A percentile compares a stretch with the other conserved stretches of the same genome.
Evolutionary conservation across 2,888 invertebrate genomes (phyloP).

Genomic region (Brachyopa scutellaris): DNA sequence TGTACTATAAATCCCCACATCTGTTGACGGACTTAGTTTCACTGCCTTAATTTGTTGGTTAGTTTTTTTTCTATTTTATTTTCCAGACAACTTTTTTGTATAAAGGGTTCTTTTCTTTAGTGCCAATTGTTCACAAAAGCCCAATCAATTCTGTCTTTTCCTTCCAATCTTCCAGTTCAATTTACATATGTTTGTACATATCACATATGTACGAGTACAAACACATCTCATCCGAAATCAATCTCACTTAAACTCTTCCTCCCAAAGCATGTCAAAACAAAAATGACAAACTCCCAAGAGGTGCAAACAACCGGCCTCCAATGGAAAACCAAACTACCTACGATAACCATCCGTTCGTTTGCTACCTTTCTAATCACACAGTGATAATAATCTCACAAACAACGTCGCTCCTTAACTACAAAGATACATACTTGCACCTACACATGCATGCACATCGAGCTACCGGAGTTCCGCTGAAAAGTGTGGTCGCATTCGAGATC

Average conservation of each 20-base stretch:
- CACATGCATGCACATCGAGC: not conserved
- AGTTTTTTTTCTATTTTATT: no score
- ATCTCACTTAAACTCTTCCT: not conserved
- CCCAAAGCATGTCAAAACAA: not conserved
- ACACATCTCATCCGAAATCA: constrained; percentile 3
- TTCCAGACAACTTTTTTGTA: no score
- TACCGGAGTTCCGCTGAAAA: constrained; percentile 65
- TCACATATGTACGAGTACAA: no score
- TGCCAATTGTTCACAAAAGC: no score
- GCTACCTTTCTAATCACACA: constrained; percentile 50
- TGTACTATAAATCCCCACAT: no score
- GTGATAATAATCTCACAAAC: constrained; percentile 53
- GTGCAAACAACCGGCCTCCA: constrained; percentile 41
- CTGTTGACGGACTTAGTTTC: no score
- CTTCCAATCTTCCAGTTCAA: not conserved
- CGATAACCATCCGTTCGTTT: constrained; percentile 35
- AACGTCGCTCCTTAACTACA: constrained; percentile 54
- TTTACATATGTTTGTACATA: no score
- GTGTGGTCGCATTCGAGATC: constrained; percentile 17
- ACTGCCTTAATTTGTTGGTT: no score
- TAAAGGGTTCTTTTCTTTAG: no score
- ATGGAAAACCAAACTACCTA: constrained; percentile 39
- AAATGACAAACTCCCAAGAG: constrained; percentile 22
- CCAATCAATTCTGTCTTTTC: not conserved
- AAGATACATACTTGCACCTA: no score